Conservation (phyloP, 2,888 invertebrate species). For the Ecliptopera silaceata region DNA sequence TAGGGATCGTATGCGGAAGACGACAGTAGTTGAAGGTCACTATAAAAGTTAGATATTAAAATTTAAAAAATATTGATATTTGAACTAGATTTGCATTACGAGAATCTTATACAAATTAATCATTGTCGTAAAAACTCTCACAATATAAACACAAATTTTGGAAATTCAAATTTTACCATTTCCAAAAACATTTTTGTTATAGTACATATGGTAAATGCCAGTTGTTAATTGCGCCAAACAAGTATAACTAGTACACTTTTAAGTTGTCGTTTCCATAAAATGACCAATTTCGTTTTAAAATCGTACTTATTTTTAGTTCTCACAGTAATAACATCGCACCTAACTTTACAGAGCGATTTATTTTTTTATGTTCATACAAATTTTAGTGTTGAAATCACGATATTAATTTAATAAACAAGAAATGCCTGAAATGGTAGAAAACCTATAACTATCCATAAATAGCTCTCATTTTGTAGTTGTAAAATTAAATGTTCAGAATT, state of each 20-base stretch:
- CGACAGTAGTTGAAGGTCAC: constrained; percentile 28
- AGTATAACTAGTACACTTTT: constrained; percentile 7
- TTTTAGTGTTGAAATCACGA: constrained; percentile 42
- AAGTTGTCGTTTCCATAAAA: not conserved
- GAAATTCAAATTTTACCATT: too few relatives aligned
- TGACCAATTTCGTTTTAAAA: not conserved
- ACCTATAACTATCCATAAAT: constrained; percentile 44
- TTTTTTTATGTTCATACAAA: constrained; percentile 39
- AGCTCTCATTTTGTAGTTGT: constrained; percentile 37
- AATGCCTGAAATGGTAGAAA: constrained; percentile 40
- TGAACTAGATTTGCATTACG: not conserved
- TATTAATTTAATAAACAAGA: constrained; percentile 34
- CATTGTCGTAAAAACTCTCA: too few relatives aligned
- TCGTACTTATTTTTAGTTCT: constrained; percentile 7
- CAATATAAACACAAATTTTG: not conserved
- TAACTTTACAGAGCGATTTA: constrained; percentile 22
- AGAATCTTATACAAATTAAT: too few relatives aligned
- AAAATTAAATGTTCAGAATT: constrained; percentile 46
- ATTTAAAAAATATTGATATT: not conserved
- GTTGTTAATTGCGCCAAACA: constrained; percentile 18
- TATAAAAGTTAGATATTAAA: constrained; percentile 6
- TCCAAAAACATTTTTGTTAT: constrained; percentile 4
- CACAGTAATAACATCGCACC: constrained; percentile 7
- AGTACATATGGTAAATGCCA: constrained; percentile 20
- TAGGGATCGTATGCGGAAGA: constrained; percentile 32